Evolutionary conservation across 2,888 invertebrate genomes (phyloP).

Genomic region (Apotomis capreana): DNA sequence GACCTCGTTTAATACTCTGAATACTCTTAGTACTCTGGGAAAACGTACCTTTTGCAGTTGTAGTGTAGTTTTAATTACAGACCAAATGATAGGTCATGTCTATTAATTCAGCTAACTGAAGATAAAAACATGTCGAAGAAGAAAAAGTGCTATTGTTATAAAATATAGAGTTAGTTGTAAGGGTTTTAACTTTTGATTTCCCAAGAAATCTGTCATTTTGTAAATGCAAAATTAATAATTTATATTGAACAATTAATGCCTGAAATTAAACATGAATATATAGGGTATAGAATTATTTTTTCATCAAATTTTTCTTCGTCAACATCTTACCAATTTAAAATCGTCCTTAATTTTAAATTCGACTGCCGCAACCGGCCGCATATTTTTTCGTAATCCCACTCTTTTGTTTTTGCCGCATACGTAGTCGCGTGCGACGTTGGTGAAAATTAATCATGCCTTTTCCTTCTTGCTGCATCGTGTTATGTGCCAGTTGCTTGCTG

Average conservation of each 20-base stretch:
- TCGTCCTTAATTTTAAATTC: constrained; percentile 47
- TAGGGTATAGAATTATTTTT: no score
- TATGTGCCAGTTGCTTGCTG: constrained; percentile 30
- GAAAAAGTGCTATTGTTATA: no score
- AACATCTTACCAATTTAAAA: background rate
- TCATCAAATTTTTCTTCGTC: no score
- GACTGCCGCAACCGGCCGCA: constrained; percentile 51
- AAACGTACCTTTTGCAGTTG: constrained; percentile 18
- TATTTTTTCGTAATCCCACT: constrained; percentile 57
- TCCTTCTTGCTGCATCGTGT: constrained; percentile 52
- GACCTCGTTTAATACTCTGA: constrained; percentile 8
- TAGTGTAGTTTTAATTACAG: background rate
- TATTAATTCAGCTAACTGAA: background rate
- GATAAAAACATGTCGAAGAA: no score
- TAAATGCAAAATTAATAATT: no score
- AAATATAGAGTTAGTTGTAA: no score
- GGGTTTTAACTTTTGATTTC: no score
- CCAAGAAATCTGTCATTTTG: no score
- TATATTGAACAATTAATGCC: no score
- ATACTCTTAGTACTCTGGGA: constrained; percentile 18
- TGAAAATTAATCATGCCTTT: constrained; percentile 62
- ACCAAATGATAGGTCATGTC: background rate
- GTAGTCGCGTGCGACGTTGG: constrained; percentile 56
- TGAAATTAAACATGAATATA: no score
- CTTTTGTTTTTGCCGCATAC: constrained; percentile 55